These are phyloP conservation scores for Caranx melampygus DNA, from an alignment of 2,113 vertebrate species.

Conservation along the genomic window DNA sequence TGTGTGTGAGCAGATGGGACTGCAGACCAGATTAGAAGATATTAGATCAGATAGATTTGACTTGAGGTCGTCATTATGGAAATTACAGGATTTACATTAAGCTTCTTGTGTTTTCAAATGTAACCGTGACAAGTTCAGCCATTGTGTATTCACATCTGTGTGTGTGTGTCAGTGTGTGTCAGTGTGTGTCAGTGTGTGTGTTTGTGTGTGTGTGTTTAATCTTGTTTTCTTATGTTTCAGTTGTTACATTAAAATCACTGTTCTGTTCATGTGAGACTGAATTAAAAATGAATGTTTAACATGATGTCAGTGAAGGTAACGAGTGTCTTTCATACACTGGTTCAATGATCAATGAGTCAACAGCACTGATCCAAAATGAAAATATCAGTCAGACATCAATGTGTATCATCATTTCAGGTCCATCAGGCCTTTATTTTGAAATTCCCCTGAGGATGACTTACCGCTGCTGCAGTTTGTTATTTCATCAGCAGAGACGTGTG, in stretches of 20 bases:
- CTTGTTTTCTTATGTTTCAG: neutral
- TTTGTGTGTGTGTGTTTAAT: too few relatives aligned
- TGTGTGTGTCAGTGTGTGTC: neutral
- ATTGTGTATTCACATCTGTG: neutral
- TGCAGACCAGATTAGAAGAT: neutral
- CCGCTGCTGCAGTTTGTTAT: too few relatives aligned
- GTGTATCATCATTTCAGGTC: too few relatives aligned
- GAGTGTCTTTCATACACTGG: too few relatives aligned
- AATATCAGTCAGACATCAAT: too few relatives aligned
- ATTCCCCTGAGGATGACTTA: too few relatives aligned
- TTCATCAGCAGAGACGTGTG: too few relatives aligned
- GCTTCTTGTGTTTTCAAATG: neutral
- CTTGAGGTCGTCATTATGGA: neutral
- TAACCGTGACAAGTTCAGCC: neutral
- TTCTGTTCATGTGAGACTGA: neutral
- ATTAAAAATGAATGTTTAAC: neutral
- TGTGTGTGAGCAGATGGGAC: conserved; percentile 1
- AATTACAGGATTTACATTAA: conserved; percentile 33
- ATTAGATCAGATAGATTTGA: neutral
- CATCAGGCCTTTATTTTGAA: too few relatives aligned
- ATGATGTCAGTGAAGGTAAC: neutral
- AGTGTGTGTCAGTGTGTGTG: neutral
- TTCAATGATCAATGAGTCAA: too few relatives aligned
- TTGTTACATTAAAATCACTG: neutral
- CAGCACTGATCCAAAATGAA: too few relatives aligned